Base-by-base conservation (phyloP, 1,140 invertebrate species). In the Kradibia gibbosae region DNA sequence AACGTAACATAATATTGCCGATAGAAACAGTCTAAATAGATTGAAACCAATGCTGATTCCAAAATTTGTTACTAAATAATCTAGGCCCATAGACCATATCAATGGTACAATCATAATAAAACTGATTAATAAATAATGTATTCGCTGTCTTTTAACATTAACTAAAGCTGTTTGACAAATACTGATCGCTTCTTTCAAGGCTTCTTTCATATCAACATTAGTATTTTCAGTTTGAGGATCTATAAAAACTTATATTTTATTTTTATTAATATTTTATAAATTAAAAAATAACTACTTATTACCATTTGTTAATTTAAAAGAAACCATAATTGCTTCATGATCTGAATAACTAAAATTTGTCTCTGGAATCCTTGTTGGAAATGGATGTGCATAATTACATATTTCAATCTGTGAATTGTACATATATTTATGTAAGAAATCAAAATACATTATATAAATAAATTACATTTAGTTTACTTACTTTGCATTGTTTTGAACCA, bases 311-410 rank as follows among this genome's bases (percentile, higher is more conserved):
- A 94, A 84, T 85, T 91, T 91, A 25, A 97, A 88, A 65, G 91
- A 92, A 25, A 95, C 93, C 80, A 92, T 89, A n/a, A 98, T 94
- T n/a, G 96, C 96, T 92, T 98, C 97, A 88, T 98, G 97, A 89
- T 98, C 97, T 0, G 97, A 98, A 90, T 95, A 98, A 87, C 96
- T 97, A 85, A 95, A 96, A 73, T 92, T 87, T 78, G 93, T 88
- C 0, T 92, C 93, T 15, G 96, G 95, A 60, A 98, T 94, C 84
- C 94, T 92, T 53, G 94, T 91, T 83, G 95, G 93, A 73, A 96
- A 93, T 8, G 96, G 95, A 82, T 95, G 93, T 65, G 91, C 91
- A 90, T 94, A 96, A 84, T 93, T 92, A 50, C 92, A 85, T 67
- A 95, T 90, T 78, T 93, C 92, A 67, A 94, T 93, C 92, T 95